Evolutionary conservation across 1,140 invertebrate genomes (phyloP), one percentile per base, ranked within the genome.

Genomic region (Drosophila oshimai): DNA sequence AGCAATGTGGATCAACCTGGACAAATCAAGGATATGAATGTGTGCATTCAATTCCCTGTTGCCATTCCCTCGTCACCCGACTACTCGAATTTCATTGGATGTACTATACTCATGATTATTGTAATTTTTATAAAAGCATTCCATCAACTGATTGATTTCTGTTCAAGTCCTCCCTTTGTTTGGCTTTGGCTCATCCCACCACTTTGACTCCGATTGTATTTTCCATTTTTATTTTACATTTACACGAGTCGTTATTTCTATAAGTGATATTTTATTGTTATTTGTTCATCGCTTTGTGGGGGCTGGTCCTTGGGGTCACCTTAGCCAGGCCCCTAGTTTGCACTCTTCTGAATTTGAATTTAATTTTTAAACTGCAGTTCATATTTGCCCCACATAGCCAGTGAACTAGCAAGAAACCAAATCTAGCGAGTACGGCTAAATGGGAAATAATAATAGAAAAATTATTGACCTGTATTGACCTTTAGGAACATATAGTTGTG

Each of bases 111-210:
- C 15, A 24, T 65, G 39, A 62, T 76, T 84, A 79, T 75, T 75
- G 39, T 72, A 80, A 71, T 86, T 46, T 75, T 72, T 79, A 41
- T 86, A 68, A 84, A 84, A 84, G 80, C 75, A 68, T 80, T 68
- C 72, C 75, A 84, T 84, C 81, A 84, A 61, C 75, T 75, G 80
- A 84, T 84, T 84, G 80, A 73, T 73, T 74, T 61, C 44, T 37
- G 54, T 45, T 61, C 20, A 24, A 54, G 18, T 50, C 36, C 22
- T 24, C 28, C 17, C 50, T 53, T 44, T 65, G 54, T 46, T 47
- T 58, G 46, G 6, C 37, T 70, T 64, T 42, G 9, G n/a, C 6
- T 18, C 28, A 13, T 50, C 20, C 17, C 45, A 33, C 17, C 45
- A 33, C n/a, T 22, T 10, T 15, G 22, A n/a, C 53, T 46, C n/a